Evolutionary conservation across 2,797 vertebrate genomes (phyloP).

Genomic region (Notoglanidium macrostoma): DNA sequence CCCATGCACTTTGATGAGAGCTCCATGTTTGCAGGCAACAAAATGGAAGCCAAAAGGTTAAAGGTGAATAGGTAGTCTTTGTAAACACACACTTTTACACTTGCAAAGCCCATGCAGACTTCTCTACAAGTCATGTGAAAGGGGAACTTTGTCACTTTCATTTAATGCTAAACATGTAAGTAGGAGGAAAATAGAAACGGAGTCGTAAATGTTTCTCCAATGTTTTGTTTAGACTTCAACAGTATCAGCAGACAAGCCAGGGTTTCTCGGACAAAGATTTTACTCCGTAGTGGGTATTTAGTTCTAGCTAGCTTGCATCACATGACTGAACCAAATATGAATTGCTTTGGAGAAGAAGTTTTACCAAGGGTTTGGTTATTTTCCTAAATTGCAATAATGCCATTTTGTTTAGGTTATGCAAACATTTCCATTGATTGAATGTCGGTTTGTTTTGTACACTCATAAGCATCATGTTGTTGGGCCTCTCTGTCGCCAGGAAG

Average conservation of each 20-base stretch:
- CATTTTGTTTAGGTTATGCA: background rate
- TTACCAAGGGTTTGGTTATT: background rate
- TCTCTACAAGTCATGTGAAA: background rate
- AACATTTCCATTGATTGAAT: background rate
- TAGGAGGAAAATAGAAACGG: background rate
- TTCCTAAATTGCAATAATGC: background rate
- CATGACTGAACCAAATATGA: background rate
- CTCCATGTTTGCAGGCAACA: conserved; percentile 94
- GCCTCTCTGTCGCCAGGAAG: conserved; percentile 77
- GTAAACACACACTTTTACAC: background rate
- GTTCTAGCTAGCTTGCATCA: background rate
- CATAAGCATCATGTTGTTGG: background rate
- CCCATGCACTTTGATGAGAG: conserved; percentile 97
- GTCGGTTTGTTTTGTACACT: background rate
- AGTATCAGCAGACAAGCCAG: background rate
- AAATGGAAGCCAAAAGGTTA: conserved; percentile 86
- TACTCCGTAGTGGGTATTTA: background rate
- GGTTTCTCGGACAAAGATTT: background rate
- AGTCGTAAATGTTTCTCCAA: background rate
- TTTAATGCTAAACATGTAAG: background rate
- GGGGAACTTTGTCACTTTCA: background rate
- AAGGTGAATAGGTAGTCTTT: conserved; percentile 77
- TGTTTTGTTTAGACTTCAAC: background rate
- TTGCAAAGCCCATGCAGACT: background rate
- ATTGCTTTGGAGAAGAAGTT: background rate